Evolutionary conservation across 2,888 invertebrate species (phyloP), one percentile per base, ranked within the genome.

Genomic region (Crocallis elinguaria): DNA sequence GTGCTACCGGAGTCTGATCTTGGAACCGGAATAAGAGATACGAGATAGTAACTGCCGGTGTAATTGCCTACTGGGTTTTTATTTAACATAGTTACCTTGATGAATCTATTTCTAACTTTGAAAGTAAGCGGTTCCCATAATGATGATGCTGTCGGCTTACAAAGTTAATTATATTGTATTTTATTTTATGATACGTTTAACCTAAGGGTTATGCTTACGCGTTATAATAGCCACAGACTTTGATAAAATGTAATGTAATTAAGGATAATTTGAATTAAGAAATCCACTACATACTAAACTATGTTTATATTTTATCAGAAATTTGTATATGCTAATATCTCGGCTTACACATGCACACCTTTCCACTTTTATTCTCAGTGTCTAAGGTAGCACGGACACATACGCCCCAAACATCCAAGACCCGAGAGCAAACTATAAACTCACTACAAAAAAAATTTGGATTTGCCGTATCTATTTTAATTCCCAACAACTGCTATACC

Each of bases 1-100:
- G 71, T 73, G 73, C 76, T 78, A 74, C 77, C 62, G 73, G 76
- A 57, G 65, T 72, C 74, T 66, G 75, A 78, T 77, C 73, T 69
- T 68, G 63, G 67, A 74, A 73, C 78, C 66, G 66, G 77, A 69
- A 68, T 67, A 53, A 49, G 60, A 78, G 80, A 78, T 78, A 78
- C 64, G 65, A 53, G 41, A 60, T 67, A 64, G 60, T 58, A 57
- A 54, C 59, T 52, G 64, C 61, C 54, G 52, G 55, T 49, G 63
- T 67, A 75, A 72, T 72, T 72, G 70, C 64, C 65, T 44, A 36
- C 49, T 44, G 42, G 44, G 33, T 63, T 61, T 64, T 64, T 62
- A 64, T 61, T 56, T 42, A 48, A 59, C 30, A 57, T 57, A 50
- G 58, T 53, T 50, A 57, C 16, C 44, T 60, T 62, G 52, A 62